These are phyloP conservation scores for Dryoscopus gambensis DNA, from an alignment of 2,113 vertebrate species.

Conservation along the genomic window DNA sequence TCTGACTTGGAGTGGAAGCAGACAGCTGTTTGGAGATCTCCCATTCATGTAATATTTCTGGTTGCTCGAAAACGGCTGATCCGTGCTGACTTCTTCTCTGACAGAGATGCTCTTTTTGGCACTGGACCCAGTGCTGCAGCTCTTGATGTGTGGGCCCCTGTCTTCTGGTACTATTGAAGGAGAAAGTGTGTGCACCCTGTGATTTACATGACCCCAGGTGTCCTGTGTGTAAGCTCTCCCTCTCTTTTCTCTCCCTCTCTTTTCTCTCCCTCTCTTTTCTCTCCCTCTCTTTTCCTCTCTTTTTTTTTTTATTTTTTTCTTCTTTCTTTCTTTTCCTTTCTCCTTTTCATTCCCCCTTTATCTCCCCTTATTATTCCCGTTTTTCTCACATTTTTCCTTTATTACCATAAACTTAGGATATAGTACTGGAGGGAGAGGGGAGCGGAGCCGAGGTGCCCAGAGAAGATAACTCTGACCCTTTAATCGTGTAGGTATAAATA, in stretches of 20 bases:
- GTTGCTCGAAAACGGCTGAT: neutral
- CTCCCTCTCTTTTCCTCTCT: too few species aligned
- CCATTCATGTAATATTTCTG: neutral
- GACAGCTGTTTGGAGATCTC: neutral
- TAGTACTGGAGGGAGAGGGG: neutral
- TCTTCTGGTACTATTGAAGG: neutral
- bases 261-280: accelerated
- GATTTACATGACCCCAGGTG: neutral
- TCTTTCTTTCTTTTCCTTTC: too few species aligned
- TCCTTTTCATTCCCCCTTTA: too few species aligned
- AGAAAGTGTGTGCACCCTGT: neutral
- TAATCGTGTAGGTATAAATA: neutral
- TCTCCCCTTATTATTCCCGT: too few species aligned
- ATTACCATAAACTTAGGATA: neutral
- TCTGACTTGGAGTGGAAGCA: neutral
- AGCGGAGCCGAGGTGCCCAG: neutral
- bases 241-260: accelerated
- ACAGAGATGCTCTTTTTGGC: neutral
- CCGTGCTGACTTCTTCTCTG: neutral
- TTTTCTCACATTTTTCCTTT: neutral
- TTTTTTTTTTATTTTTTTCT: too few species aligned
- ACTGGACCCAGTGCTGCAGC: neutral
- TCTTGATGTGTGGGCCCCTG: neutral
- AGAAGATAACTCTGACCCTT: neutral
- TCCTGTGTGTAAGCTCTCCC: neutral